Evolutionary conservation across 2,888 invertebrate species (phyloP), one percentile per base, ranked within the genome.

Genomic region (Idaea aversata): DNA sequence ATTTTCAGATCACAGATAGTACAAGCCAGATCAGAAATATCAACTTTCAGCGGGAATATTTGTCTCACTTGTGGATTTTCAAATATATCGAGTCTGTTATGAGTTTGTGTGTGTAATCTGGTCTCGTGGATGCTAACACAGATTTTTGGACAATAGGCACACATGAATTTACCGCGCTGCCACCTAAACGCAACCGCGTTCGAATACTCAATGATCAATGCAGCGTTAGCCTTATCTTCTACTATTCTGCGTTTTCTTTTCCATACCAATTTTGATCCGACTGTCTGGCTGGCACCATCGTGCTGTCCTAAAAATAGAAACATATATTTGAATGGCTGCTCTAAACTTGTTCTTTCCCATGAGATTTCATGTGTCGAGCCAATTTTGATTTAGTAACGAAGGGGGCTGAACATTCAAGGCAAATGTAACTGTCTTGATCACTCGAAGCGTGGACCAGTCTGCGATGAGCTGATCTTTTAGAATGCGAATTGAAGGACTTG

Each of bases 161-260:
- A 90, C 80, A 86, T 80, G 57, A 88, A 87, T 70, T 83, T 85
- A 5, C 89, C 90, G 10, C 84, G 81, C 58, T 82, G 77, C 78
- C 82, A 86, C 68, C 88, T 81, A 72, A 90, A 91, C 0, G 81
- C 79, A 4, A 88, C 83, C 2, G 86, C 88, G 67, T 89, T 90
- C 0, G 88, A 90, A 75, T 84, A 66, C 67, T 85, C 77, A 69
- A 90, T 70, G 61, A 90, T 81, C 58, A 82, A 70, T 63, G 85
- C 84, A 13, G 89, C 89, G 69, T 90, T 89, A 4, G 79, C 83
- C 70, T 80, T 83, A 38, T 86, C 85, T 67, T 82, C 84, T 36
- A 82, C 62, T 59, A 68, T 75, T 38, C 75, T 76, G 71, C 78
- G 75, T 75, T 82, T 85, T 74, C 78, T 79, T 76, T 80, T 88